Evolutionary conservation across 2,888 invertebrate genomes (phyloP).

Genomic region (Allolobophora icterica): DNA sequence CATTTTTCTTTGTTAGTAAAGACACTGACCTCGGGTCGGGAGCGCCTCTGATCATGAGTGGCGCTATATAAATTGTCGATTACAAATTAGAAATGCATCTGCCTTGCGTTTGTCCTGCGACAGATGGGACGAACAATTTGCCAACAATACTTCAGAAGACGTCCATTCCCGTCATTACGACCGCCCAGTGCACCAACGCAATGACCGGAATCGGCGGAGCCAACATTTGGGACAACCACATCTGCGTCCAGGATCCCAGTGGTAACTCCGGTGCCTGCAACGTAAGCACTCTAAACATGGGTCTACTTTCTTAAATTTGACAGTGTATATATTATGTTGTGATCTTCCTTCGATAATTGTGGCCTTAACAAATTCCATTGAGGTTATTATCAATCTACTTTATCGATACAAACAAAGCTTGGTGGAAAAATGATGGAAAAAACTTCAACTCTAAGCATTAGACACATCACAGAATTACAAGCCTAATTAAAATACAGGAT

Average conservation of each 20-base stretch:
- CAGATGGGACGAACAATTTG: neutral
- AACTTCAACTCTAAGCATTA: too few relatives aligned
- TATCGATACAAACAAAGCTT: too few relatives aligned
- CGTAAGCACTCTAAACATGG: too few relatives aligned
- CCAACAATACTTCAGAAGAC: neutral
- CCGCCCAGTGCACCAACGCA: neutral
- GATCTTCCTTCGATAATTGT: neutral
- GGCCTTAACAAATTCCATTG: neutral
- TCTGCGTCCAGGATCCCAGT: neutral
- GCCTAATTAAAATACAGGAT: too few relatives aligned
- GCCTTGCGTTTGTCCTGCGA: neutral
- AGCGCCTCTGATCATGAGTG: too few relatives aligned
- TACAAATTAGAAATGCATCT: too few relatives aligned
- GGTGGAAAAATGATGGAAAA: too few relatives aligned
- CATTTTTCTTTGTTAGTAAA: too few relatives aligned
- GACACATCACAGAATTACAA: too few relatives aligned
- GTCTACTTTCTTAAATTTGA: neutral
- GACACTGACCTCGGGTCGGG: too few relatives aligned
- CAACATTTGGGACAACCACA: neutral
- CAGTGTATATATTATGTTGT: neutral
- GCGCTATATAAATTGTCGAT: too few relatives aligned
- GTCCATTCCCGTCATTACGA: neutral
- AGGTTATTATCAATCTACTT: too few relatives aligned
- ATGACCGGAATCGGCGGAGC: neutral
- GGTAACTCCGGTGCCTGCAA: neutral